A percentile compares a stretch with the other conserved stretches of the same genome.
Conservation (phyloP, 2,888 invertebrate species). For the Pandemis cinnamomeana region DNA sequence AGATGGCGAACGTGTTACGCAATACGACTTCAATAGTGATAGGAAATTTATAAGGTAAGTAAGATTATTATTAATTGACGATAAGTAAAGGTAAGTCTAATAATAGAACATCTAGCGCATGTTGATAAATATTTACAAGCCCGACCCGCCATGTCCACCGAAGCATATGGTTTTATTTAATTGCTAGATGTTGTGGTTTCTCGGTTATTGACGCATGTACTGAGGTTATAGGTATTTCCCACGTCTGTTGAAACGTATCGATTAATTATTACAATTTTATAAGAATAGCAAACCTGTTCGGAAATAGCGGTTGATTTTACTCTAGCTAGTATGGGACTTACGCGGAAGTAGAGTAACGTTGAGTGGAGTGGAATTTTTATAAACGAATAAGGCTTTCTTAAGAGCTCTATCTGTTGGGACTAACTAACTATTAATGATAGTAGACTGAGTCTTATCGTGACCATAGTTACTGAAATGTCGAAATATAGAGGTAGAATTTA, state of each 20-base stretch:
- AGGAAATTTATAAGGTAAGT: background rate
- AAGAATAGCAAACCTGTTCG: conserved; percentile 25
- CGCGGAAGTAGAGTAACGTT: conserved; percentile 14
- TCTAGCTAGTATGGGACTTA: conserved; percentile 23
- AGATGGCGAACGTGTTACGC: no score
- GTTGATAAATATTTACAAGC: conserved; percentile 16
- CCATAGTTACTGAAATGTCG: no score
- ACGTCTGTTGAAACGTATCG: conserved; percentile 18
- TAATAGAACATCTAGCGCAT: conserved; percentile 8
- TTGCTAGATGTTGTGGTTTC: conserved; percentile 34
- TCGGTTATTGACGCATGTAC: conserved; percentile 20
- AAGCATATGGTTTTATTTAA: conserved; percentile 30
- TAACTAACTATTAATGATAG: no score
- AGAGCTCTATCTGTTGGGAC: no score
- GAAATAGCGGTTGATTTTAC: conserved; percentile 21
- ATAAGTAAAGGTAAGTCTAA: conserved; percentile 6
- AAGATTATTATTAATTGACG: background rate
- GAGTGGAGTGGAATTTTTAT: background rate
- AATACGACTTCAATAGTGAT: background rate
- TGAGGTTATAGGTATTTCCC: conserved; percentile 35
- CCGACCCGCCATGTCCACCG: background rate
- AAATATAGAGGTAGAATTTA: no score
- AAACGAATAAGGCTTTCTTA: no score
- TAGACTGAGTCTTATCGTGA: no score
- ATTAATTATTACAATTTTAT: conserved; percentile 33